phyloP scores from a whole-genome alignment of 2,888 invertebrate genomes.

The Epiblema foenella region DNA sequence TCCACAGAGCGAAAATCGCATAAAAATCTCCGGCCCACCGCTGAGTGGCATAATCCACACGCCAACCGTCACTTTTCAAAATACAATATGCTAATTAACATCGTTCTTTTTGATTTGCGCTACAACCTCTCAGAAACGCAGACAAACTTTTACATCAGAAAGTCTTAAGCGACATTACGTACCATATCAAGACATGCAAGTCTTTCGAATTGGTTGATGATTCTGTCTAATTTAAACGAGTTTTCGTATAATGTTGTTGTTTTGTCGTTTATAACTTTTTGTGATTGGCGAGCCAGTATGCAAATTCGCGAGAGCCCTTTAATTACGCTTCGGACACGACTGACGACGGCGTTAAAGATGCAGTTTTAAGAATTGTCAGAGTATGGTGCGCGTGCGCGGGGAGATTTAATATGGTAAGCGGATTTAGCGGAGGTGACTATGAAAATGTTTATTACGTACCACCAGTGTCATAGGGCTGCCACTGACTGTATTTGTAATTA shows the following conservation, averaged over 20 bases:
- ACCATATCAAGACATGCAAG: background rate
- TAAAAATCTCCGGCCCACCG: slow-evolving; percentile 75
- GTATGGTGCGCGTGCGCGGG: slow-evolving; percentile 60
- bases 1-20: slow-evolving; percentile 63
- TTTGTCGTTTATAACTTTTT: slow-evolving; percentile 1
- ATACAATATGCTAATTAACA: slow-evolving; percentile 85
- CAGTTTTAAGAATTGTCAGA: slow-evolving; percentile 78
- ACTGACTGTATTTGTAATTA: background rate
- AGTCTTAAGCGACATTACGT: slow-evolving; percentile 13
- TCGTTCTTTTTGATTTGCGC: slow-evolving; percentile 74
- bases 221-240: background rate
- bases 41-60: slow-evolving; percentile 77
- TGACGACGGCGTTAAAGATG: slow-evolving; percentile 77
- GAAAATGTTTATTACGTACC: slow-evolving; percentile 66
- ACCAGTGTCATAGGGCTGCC: slow-evolving; percentile 43
- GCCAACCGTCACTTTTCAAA: slow-evolving; percentile 83
- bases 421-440: slow-evolving; percentile 70
- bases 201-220: background rate
- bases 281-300: slow-evolving; percentile 57
- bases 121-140: slow-evolving; percentile 79
- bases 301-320: slow-evolving; percentile 78
- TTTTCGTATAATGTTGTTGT: background rate
- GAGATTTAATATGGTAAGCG: slow-evolving; percentile 73
- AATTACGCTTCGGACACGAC: slow-evolving; percentile 82
- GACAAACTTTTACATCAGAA: background rate